Conservation (phyloP, 2,888 invertebrate genomes). For the Periphyllus acericola region DNA sequence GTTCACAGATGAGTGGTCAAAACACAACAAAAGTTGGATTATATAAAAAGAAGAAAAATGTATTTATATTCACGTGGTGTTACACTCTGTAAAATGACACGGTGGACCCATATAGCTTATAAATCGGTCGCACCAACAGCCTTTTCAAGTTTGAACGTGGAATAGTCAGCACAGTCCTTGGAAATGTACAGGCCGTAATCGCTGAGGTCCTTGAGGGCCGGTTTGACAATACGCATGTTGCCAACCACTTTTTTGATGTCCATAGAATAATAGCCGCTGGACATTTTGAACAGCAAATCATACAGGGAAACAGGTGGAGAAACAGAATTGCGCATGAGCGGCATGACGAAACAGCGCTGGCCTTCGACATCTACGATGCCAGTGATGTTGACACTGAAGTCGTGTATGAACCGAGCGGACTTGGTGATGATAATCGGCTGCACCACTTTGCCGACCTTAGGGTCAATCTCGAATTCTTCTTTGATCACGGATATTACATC, state of each 20-base stretch:
- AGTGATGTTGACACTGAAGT: slow-evolving; percentile 70
- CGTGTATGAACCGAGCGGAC: slow-evolving; percentile 29
- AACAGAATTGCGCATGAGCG: slow-evolving; percentile 80
- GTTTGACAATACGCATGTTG: slow-evolving; percentile 79
- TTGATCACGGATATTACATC: background rate
- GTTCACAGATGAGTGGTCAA: background rate
- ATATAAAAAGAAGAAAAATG: slow-evolving; percentile 7
- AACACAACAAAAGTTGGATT: background rate
- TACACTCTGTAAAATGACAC: background rate
- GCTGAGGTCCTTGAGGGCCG: slow-evolving; percentile 75
- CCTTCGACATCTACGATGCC: slow-evolving; percentile 83
- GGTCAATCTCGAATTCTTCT: background rate
- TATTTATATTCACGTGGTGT: background rate
- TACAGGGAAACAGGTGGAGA: slow-evolving; percentile 82
- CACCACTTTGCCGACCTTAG: background rate
- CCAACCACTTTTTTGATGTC: slow-evolving; percentile 81
- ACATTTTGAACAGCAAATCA: slow-evolving; percentile 84
- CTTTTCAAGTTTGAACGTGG: slow-evolving; percentile 79
- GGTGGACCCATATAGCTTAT: background rate
- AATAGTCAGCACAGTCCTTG: slow-evolving; percentile 76
- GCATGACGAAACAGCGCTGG: slow-evolving; percentile 91
- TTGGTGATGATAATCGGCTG: background rate
- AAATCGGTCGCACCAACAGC: slow-evolving; percentile 64
- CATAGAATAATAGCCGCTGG: slow-evolving; percentile 81
- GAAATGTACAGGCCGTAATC: slow-evolving; percentile 77